A percentile compares a stretch with the other conserved stretches of the same genome.
phyloP scores from a whole-genome alignment of 2,797 vertebrate species.

The Cheracebus regulus region DNA sequence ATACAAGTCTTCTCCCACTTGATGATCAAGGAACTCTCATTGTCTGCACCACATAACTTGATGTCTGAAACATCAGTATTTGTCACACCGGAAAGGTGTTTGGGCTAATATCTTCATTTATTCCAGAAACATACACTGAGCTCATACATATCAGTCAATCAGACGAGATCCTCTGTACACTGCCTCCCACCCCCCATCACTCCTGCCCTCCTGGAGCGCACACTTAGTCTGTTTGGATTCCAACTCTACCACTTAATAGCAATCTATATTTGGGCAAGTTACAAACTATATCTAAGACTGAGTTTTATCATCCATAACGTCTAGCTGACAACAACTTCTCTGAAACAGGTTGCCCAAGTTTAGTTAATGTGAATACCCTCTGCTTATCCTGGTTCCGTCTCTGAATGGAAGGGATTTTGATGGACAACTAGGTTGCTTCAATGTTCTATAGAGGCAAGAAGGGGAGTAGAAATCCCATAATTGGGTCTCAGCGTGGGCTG shows the following conservation, averaged over 20 bases:
- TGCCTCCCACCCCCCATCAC: neutral
- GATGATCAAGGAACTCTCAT: neutral
- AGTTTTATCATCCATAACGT: neutral
- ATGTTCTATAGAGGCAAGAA: neutral
- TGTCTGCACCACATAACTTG: neutral
- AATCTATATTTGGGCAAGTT: neutral
- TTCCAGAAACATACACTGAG: neutral
- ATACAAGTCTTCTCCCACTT: neutral
- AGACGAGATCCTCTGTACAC: neutral
- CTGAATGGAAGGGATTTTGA: neutral
- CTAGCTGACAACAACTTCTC: neutral
- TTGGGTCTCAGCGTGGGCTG: neutral
- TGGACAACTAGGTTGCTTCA: too few species aligned
- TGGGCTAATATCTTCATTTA: neutral
- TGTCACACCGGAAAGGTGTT: neutral
- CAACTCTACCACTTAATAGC: neutral
- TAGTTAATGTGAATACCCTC: neutral
- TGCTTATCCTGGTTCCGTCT: neutral
- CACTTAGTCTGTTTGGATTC: neutral
- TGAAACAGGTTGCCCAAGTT: neutral
- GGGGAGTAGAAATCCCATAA: neutral
- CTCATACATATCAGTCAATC: neutral
- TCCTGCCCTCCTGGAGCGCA: accelerated
- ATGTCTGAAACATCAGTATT: neutral
- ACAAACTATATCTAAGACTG: neutral